Percentiles rank a stretch among this genome's conserved stretches.
Evolutionary conservation across 2,888 invertebrate genomes (phyloP).

Genomic region (Clanis bilineata): DNA sequence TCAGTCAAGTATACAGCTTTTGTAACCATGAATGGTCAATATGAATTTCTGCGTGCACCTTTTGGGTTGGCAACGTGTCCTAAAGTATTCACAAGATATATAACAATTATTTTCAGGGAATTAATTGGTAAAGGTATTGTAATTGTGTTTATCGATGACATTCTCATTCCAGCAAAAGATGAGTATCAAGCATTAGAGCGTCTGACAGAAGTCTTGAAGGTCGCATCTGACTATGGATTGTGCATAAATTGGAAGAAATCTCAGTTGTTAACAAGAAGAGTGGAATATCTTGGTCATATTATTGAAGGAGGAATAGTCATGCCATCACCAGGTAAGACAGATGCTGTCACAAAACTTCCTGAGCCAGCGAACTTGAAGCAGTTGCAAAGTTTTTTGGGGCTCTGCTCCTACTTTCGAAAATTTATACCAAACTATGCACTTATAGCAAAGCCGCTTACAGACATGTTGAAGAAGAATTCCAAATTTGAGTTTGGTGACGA

Average conservation of each 20-base stretch:
- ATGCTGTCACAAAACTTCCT: slow-evolving; percentile 7
- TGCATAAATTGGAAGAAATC: slow-evolving; percentile 26
- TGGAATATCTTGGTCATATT: slow-evolving; percentile 24
- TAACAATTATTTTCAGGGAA: slow-evolving; percentile 28
- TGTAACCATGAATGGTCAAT: too few relatives aligned
- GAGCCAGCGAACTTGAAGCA: slow-evolving; percentile 15
- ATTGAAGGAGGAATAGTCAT: not conserved
- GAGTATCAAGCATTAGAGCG: slow-evolving; percentile 22
- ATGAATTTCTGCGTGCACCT: slow-evolving; percentile 23
- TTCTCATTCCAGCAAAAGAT: slow-evolving; percentile 26
- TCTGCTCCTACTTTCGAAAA: slow-evolving; percentile 32
- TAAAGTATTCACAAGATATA: slow-evolving; percentile 20
- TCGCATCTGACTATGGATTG: slow-evolving; percentile 31
- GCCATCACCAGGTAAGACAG: slow-evolving; percentile 12
- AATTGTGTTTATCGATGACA: slow-evolving; percentile 26
- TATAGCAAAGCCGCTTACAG: slow-evolving; percentile 31
- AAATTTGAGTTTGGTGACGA: slow-evolving; percentile 19
- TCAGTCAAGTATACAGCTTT: too few relatives aligned
- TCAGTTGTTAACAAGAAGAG: not conserved
- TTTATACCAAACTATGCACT: slow-evolving; percentile 31
- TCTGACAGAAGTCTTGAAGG: slow-evolving; percentile 20
- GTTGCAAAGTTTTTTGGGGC: slow-evolving; percentile 17
- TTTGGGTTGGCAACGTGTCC: not conserved
- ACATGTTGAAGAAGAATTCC: slow-evolving; percentile 22
- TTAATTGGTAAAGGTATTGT: slow-evolving; percentile 22